Evolutionary conservation across 2,797 vertebrate species (phyloP).

Genomic region (Diceros bicornis): DNA sequence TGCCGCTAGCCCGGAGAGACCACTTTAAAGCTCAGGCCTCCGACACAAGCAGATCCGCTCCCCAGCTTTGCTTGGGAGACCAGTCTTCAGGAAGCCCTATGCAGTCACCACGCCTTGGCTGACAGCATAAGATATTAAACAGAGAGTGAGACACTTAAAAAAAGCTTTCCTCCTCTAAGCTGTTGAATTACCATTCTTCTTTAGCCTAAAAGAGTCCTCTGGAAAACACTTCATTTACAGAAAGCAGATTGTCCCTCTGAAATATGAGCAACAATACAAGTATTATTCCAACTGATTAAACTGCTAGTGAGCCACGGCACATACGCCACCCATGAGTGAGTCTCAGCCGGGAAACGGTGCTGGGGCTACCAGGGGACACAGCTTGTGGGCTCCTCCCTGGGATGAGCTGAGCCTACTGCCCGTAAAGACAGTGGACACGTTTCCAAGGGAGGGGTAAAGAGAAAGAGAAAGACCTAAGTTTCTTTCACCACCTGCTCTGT

Average conservation of each 20-base stretch:
- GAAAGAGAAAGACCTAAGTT: background rate
- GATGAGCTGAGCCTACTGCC: background rate
- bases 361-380: background rate
- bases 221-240: constrained; percentile 82
- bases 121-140: constrained; percentile 81
- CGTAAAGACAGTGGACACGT: background rate
- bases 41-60: constrained; percentile 57
- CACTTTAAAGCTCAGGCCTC: constrained; percentile 79
- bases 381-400: background rate
- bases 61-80: constrained; percentile 58
- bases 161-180: constrained; percentile 78
- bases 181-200: constrained; percentile 83
- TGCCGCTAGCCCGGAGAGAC: constrained; percentile 84
- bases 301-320: constrained; percentile 83
- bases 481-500: background rate
- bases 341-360: background rate
- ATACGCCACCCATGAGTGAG: constrained; percentile 40
- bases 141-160: constrained; percentile 76
- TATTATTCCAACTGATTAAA: constrained; percentile 87
- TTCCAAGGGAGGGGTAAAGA: background rate
- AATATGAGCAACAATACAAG: constrained; percentile 85
- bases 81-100: constrained; percentile 76
- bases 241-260: constrained; percentile 84
- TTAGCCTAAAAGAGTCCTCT: constrained; percentile 81
- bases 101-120: constrained; percentile 52